Percentiles rank a stretch among this genome's conserved stretches.
Conservation (phyloP, 2,797 vertebrate genomes). For the Streptopelia turtur region DNA sequence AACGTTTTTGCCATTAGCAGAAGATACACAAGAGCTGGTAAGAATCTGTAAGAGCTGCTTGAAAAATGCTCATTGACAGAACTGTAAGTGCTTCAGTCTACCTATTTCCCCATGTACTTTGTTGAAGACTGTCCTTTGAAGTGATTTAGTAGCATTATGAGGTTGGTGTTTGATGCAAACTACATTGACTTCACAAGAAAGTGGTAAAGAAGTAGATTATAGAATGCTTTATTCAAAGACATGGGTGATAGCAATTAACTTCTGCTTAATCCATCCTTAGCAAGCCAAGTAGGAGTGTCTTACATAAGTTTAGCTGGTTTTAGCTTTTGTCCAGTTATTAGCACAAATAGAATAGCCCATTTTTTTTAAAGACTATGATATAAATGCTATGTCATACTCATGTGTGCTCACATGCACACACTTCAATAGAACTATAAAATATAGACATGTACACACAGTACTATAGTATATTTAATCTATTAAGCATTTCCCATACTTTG, state of each 20-base stretch:
- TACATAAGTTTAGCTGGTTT: not conserved
- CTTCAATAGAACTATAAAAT: not conserved
- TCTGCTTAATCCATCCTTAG: slow-evolving; percentile 8
- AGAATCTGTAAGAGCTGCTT: slow-evolving; percentile 25
- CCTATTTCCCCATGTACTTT: not conserved
- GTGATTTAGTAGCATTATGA: not conserved
- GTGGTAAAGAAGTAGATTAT: not conserved
- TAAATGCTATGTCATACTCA: not conserved
- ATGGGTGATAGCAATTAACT: not conserved
- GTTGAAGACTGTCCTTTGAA: not conserved
- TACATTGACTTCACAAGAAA: not conserved
- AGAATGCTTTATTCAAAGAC: not conserved
- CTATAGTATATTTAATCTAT: not conserved
- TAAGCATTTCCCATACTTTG: not conserved
- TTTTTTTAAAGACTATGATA: not conserved
- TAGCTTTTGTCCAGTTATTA: not conserved
- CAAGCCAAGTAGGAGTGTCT: not conserved
- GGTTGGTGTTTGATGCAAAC: not conserved
- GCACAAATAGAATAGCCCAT: not conserved
- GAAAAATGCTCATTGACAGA: not conserved
- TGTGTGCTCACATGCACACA: not conserved
- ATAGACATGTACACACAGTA: not conserved
- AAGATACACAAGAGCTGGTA: slow-evolving; percentile 89
- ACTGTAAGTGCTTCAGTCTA: not conserved
- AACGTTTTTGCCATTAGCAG: slow-evolving; percentile 88